Evolutionary conservation across 2,113 vertebrate genomes (phyloP).

Genomic region (Salvelinus sp.): DNA sequence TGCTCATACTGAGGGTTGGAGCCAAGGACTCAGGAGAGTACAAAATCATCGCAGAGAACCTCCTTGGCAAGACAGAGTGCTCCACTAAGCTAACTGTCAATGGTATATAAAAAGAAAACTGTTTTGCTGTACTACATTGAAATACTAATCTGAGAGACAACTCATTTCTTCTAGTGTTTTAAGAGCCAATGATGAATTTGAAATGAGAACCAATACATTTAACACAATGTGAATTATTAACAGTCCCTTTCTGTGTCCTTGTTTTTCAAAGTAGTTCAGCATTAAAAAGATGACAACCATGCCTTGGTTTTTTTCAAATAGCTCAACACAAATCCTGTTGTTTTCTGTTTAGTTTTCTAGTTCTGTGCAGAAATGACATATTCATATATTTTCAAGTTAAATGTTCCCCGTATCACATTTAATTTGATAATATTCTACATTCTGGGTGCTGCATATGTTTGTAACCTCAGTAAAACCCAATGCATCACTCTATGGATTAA

Average conservation of each 20-base stretch:
- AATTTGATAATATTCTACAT: not conserved
- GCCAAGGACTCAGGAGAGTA: conserved; percentile 82
- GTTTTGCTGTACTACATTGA: not conserved
- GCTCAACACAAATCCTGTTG: too few relatives aligned
- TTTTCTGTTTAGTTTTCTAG: not conserved
- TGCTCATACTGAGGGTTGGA: conserved; percentile 80
- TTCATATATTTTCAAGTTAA: not conserved
- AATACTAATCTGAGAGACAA: not conserved
- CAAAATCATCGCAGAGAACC: conserved; percentile 79
- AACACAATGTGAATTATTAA: conserved; percentile 1
- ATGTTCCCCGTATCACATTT: not conserved
- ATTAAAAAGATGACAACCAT: conserved; percentile 12
- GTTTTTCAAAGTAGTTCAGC: conserved; percentile 62
- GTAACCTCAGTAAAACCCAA: not conserved
- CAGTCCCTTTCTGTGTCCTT: conserved; percentile 4
- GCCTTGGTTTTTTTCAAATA: not conserved
- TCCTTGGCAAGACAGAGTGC: conserved; percentile 75
- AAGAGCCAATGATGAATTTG: not conserved
- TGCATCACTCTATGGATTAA: too few relatives aligned
- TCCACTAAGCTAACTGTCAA: conserved; percentile 80
- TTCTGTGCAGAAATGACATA: not conserved
- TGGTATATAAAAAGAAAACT: conserved; percentile 68
- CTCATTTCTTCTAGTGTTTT: not conserved
- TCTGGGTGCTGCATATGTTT: not conserved
- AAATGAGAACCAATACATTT: not conserved